Conservation (phyloP, 2,888 invertebrate genomes). For the Drosophila parthenogenetica region DNA sequence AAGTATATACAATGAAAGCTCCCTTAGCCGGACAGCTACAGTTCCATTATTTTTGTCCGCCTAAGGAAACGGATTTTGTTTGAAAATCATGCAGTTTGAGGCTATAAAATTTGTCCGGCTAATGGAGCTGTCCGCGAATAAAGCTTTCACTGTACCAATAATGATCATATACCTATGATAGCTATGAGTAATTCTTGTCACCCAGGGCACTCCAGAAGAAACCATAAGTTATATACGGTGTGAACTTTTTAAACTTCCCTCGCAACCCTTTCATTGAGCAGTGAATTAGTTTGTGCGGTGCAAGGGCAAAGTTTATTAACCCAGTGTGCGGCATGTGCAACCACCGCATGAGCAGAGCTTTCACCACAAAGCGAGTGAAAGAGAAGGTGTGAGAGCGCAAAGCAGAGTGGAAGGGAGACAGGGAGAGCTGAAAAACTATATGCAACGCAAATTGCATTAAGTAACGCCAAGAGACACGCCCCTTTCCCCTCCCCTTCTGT, state of each 20-base stretch:
- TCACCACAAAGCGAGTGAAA: neutral
- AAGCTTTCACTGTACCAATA: no score
- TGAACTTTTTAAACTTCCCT: neutral
- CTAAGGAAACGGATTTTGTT: no score
- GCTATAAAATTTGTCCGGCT: no score
- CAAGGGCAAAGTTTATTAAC: conserved; percentile 62
- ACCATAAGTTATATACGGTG: no score
- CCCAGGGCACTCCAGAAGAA: no score
- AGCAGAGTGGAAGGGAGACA: neutral
- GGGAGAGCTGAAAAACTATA: neutral
- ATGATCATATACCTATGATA: no score
- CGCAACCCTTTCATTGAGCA: conserved; percentile 28
- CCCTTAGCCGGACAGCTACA: no score
- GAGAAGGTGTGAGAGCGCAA: neutral
- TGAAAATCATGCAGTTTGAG: no score
- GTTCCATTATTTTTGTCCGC: no score
- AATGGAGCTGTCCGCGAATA: no score
- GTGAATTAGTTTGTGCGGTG: conserved; percentile 26
- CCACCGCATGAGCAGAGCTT: conserved; percentile 22
- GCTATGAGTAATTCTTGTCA: no score
- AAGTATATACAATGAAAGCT: no score
- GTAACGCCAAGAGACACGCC: conserved; percentile 14
- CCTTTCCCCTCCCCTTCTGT: neutral
- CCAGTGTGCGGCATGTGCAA: conserved; percentile 43
- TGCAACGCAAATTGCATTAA: conserved; percentile 57